Evolutionary conservation across 1,140 invertebrate genomes (phyloP), one percentile per base, ranked within the genome.

Genomic region (Caenorhabditis inopinata): DNA sequence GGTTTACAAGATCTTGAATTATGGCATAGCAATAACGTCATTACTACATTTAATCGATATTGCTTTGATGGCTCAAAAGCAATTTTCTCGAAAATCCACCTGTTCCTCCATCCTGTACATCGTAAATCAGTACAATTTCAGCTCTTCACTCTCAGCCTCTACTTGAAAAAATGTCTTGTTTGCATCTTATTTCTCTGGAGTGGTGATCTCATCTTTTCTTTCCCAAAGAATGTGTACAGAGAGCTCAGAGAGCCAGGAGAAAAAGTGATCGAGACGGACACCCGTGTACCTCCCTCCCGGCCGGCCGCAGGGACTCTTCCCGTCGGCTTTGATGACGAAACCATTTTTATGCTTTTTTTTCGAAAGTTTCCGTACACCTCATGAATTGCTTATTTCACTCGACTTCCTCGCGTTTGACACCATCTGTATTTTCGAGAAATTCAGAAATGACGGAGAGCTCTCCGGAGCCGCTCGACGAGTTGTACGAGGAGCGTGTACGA

Each of bases 381-480:
- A 21, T 42, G 5, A 42, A 42, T 42, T 42, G 38, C n/a, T 68
- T 38, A 9, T 68, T 27, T 11, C n/a, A 21, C 35, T 68, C n/a
- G 14, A 42, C 14, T 42, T 42, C 38, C n/a, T n/a, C n/a, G n/a
- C n/a, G n/a, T n/a, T n/a, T 42, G 14, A 42, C 38, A 42, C 14
- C 32, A 38, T 68, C n/a, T 68, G 32, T 68, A 68, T 42, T 14
- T 68, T 42, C 38, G 49, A 21, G 32, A 27, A 27, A 29, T 75
- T 75, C 32, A 49, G 45, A 48, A 49, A 79, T 79, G 78, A 58
- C 45, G 32, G 78, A 79, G 21, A 68, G 51, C 62, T 79, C 78
- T 35, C 78, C 78, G 62, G 78, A 79, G 73, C 78, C 78, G 29
- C 46, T 79, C 62, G 78, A 79, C 38, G 78, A 79, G 14, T 14